Conservation (phyloP, 2,797 vertebrate genomes). For the Mycteria americana region DNA sequence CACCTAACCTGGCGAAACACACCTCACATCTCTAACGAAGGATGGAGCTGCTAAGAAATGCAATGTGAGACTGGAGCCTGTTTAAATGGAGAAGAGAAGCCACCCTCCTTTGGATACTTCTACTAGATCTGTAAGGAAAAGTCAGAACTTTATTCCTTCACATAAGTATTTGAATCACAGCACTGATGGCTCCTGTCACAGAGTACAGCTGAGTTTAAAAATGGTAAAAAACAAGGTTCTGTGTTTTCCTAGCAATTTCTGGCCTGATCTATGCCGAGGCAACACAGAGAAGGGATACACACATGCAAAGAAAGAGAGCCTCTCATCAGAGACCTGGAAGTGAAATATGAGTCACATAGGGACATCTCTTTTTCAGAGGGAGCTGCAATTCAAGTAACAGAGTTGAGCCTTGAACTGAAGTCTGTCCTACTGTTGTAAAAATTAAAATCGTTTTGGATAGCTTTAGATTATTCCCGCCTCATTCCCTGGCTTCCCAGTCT, state of each 20-base stretch:
- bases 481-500: neutral
- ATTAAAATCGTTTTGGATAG: neutral
- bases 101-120: neutral
- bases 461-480: neutral
- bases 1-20: neutral
- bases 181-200: neutral
- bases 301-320: neutral
- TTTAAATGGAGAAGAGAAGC: neutral
- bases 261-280: neutral
- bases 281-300: neutral
- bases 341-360: neutral
- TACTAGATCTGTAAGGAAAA: neutral
- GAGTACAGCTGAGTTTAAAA: neutral
- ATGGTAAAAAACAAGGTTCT: neutral
- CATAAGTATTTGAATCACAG: neutral
- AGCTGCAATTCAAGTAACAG: neutral
- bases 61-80: neutral
- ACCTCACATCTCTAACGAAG: neutral
- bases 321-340: neutral
- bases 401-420: neutral
- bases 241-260: neutral
- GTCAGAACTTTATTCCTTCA: neutral
- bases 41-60: neutral
- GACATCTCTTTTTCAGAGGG: neutral
- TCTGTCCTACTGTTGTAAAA: neutral